phyloP scores from a whole-genome alignment of 2,113 vertebrate genomes.

The Spea multiplicata region DNA sequence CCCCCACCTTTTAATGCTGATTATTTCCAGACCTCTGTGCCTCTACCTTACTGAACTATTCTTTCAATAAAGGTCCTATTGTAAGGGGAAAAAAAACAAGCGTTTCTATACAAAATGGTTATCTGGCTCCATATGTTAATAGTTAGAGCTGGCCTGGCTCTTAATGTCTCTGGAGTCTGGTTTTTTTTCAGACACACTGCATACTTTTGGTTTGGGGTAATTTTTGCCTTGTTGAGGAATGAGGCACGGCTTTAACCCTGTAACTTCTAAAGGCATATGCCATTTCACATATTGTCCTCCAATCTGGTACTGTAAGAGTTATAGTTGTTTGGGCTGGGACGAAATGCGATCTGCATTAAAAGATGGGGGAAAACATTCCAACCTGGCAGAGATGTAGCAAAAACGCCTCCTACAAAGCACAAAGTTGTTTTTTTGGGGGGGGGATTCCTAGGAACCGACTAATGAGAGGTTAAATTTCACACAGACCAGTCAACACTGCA shows the following conservation, averaged over 20 bases:
- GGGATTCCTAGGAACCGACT: constrained; percentile 23
- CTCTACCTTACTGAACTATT: constrained; percentile 40
- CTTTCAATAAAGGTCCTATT: constrained; percentile 63
- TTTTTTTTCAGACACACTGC: constrained; percentile 56
- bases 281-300: too few relatives aligned
- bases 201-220: neutral
- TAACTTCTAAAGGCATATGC: neutral
- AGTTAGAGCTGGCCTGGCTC: constrained; percentile 67
- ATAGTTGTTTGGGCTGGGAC: neutral
- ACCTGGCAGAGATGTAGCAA: constrained; percentile 31
- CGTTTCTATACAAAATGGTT: constrained; percentile 62
- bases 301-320: too few relatives aligned
- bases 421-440: constrained; percentile 1
- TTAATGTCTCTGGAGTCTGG: constrained; percentile 59
- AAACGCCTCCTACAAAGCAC: constrained; percentile 6
- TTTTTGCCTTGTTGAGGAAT: neutral
- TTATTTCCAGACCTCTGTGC: constrained; percentile 59
- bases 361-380: neutral
- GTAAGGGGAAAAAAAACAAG: constrained; percentile 53
- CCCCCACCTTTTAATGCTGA: constrained; percentile 56
- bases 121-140: constrained; percentile 74
- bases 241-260: constrained; percentile 2
- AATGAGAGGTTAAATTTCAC: constrained; percentile 62
- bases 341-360: neutral
- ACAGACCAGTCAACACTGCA: constrained; percentile 56